These are phyloP conservation scores for Chiloscyllium plagiosum DNA, from an alignment of 2,113 vertebrate species.

Conservation along the genomic window DNA sequence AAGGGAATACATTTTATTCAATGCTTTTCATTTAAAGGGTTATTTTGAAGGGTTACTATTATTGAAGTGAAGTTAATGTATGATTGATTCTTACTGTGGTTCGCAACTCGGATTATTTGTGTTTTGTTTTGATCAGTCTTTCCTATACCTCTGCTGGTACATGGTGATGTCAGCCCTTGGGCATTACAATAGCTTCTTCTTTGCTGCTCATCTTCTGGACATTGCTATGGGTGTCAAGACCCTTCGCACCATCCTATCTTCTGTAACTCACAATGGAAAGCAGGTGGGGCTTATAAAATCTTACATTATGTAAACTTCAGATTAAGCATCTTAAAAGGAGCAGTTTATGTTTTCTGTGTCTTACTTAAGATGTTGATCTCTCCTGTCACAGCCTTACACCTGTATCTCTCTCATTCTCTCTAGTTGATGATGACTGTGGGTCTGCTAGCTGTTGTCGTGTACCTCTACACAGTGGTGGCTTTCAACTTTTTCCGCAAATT, in stretches of 20 bases:
- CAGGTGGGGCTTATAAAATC: slow-evolving; percentile 59
- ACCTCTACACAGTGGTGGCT: slow-evolving; percentile 86
- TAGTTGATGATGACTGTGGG: slow-evolving; percentile 89
- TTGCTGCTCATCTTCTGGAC: slow-evolving; percentile 76
- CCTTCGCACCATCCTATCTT: slow-evolving; percentile 82
- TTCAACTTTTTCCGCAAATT: slow-evolving; percentile 96
- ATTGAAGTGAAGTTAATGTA: background rate
- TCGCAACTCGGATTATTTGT: background rate
- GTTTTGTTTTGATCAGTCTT: slow-evolving; percentile 59
- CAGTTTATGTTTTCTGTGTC: slow-evolving; percentile 48
- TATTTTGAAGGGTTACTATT: background rate
- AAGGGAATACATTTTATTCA: background rate
- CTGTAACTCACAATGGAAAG: slow-evolving; percentile 88
- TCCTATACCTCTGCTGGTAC: slow-evolving; percentile 86
- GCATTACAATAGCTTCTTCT: slow-evolving; percentile 95
- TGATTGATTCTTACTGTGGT: background rate
- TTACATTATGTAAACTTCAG: background rate
- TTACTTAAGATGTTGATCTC: background rate
- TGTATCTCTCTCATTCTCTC: background rate
- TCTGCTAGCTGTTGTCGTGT: slow-evolving; percentile 80
- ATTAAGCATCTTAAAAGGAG: slow-evolving; percentile 28
- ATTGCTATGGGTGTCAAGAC: slow-evolving; percentile 92
- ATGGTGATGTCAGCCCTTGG: slow-evolving; percentile 80
- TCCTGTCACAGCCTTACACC: background rate
- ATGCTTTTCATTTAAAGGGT: background rate